phyloP scores from a whole-genome alignment of 2,797 vertebrate species.

The Thaleichthys pacificus region DNA sequence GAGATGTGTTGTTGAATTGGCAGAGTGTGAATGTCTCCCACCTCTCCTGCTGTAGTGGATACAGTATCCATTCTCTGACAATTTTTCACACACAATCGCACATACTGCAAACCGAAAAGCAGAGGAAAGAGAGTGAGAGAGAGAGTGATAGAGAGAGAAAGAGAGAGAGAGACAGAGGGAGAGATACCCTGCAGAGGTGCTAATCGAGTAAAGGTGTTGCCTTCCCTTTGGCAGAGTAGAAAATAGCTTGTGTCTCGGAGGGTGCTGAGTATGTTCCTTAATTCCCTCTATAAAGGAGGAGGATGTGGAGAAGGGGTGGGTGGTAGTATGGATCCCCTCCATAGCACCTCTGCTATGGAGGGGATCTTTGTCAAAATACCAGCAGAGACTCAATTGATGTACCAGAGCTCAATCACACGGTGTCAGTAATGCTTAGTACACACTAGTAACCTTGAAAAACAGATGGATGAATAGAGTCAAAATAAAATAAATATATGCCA shows the following conservation, averaged over 20 bases:
- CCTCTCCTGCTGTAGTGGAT: no score
- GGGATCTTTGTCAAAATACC: not conserved
- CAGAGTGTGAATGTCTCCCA: no score
- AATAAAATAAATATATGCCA: not conserved
- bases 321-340: not conserved
- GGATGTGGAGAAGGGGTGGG: not conserved
- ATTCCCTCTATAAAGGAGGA: not conserved
- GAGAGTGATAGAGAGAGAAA: not conserved
- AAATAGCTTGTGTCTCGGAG: conserved; percentile 43
- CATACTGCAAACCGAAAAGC: not conserved
- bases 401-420: not conserved
- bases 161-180: not conserved
- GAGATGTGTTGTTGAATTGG: no score
- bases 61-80: not conserved
- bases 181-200: conserved; percentile 47
- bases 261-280: not conserved
- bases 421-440: not conserved
- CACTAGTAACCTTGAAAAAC: not conserved
- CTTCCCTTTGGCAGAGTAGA: conserved; percentile 38
- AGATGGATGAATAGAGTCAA: not conserved
- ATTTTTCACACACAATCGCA: not conserved
- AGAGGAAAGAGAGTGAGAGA: not conserved
- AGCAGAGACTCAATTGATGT: not conserved
- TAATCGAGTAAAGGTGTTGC: conserved; percentile 56
- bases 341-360: not conserved